phyloP scores from a whole-genome alignment of 2,113 vertebrate genomes.

The Piaya cayana region DNA sequence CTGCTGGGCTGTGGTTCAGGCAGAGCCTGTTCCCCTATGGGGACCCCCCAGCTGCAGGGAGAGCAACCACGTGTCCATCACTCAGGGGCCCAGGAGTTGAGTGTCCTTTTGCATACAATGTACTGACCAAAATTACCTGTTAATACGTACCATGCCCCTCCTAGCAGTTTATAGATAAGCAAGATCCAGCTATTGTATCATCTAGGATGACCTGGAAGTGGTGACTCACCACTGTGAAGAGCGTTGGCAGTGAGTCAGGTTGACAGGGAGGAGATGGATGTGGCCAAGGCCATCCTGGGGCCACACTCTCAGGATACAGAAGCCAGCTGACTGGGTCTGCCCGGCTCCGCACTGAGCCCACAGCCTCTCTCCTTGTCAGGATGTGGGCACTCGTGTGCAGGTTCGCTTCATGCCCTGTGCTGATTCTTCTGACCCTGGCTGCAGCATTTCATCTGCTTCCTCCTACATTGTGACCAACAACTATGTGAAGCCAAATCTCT shows the following conservation, averaged over 20 bases:
- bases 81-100: not conserved
- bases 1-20: not conserved
- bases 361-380: not conserved
- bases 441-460: not conserved
- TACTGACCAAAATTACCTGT: not conserved
- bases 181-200: not conserved
- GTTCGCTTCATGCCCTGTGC: not conserved
- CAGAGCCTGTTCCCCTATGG: not conserved
- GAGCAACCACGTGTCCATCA: not conserved
- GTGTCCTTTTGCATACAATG: not conserved
- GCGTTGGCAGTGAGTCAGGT: not conserved
- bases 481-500: not conserved
- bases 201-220: not conserved
- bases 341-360: not conserved
- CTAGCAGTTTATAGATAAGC: not conserved
- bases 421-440: not conserved
- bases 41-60: not conserved
- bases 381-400: fast-evolving
- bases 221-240: not conserved
- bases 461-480: not conserved
- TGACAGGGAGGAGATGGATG: not conserved
- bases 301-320: not conserved
- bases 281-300: not conserved
- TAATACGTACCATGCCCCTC: not conserved
- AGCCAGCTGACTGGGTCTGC: not conserved